Evolutionary conservation across 2,797 vertebrate species (phyloP), one percentile per base, ranked within the genome.

Genomic region (Arremon aurantiirostris): DNA sequence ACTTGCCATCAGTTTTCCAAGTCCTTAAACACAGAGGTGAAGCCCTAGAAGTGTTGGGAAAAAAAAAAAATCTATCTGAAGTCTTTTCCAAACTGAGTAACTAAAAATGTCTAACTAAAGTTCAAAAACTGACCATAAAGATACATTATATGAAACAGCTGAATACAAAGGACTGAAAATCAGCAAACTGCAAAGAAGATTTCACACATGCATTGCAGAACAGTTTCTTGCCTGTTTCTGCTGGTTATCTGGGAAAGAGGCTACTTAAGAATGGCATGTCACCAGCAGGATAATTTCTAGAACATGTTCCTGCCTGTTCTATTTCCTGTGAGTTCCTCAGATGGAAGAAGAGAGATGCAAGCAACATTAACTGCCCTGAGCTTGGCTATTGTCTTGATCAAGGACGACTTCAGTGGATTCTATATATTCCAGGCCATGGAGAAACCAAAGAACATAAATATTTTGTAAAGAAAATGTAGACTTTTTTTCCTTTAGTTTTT

Each of bases 141-240:
- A 69, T 28, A 69, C 16, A 69, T 10, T 4, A 47, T 21, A 72
- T 15, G 16, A 85, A 94, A 57, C 24, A 72, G 55, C 3, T 53
- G 59, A 93, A 79, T 52, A 35, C 61, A 66, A 86, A 91, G n/a
- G n/a, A 70, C 57, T 55, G 65, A 77, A 65, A 77, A 70, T 30
- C 22, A 53, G 49, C 46, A 73, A 86, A 79, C 17, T 46, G 17
- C 14, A 73, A 69, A 14, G 3, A 57, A 22, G 19, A 64, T 79
- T 82, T 81, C 44, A 56, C 23, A 82, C 27, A 50, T 26, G 52
- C 2, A 20, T 4, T 9, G 11, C 30, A 73, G 42, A 83, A 77
- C 6, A 35, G n/a, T 46, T 69, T 39, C 42, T 59, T 70, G 64
- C 15, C 39, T 63, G n/a, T 27, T 86, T 86, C 72, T 55, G 21